Evolutionary conservation across 2,797 vertebrate genomes (phyloP).

Genomic region (Oreortyx pictus): DNA sequence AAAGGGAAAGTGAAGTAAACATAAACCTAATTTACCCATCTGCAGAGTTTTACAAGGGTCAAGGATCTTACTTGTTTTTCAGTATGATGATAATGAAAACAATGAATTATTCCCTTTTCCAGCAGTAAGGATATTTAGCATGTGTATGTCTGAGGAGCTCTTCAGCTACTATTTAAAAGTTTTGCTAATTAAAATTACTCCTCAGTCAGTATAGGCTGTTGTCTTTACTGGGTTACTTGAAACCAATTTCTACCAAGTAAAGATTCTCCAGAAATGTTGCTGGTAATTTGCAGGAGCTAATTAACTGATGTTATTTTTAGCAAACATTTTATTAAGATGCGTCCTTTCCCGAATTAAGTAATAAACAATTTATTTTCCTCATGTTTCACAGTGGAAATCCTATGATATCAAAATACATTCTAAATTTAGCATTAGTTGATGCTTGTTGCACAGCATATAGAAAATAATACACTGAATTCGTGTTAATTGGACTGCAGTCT

Average conservation of each 20-base stretch:
- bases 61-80: not conserved
- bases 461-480: not conserved
- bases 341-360: constrained; percentile 5
- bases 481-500: not conserved
- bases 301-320: not conserved
- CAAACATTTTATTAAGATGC: constrained; percentile 2
- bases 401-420: not conserved
- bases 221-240: not conserved
- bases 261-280: not conserved
- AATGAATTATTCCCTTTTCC: not conserved
- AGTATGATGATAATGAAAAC: not conserved
- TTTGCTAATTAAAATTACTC: not conserved
- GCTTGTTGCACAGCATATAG: not conserved
- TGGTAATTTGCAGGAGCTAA: constrained; percentile 9
- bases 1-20: not conserved
- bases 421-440: not conserved
- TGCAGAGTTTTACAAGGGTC: not conserved
- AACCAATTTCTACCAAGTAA: not conserved
- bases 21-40: not conserved
- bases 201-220: not conserved
- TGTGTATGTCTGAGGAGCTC: not conserved
- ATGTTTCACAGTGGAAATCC: not conserved
- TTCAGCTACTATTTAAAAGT: constrained; percentile 8
- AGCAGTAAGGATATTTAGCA: not conserved
- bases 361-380: not conserved